Percentiles rank a stretch among this genome's conserved stretches.
phyloP scores from a whole-genome alignment of 2,888 invertebrate genomes.

The Hemaris fuciformis region DNA sequence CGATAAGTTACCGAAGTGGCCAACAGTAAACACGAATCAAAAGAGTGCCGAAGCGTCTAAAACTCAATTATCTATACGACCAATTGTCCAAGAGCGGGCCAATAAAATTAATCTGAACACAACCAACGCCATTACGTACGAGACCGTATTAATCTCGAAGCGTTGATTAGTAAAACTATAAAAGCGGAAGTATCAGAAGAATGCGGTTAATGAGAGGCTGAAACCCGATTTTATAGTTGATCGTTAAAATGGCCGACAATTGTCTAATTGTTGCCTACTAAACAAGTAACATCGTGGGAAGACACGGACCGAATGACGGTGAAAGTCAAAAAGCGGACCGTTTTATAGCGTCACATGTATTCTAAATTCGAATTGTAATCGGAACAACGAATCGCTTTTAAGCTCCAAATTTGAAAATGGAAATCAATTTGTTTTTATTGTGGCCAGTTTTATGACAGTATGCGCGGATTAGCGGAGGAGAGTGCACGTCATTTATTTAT shows the following conservation, averaged over 20 bases:
- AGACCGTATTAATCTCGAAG: conserved; percentile 73
- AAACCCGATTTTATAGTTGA: conserved; percentile 77
- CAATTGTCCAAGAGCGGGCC: conserved; percentile 71
- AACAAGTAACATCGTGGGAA: conserved; percentile 75
- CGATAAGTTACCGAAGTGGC: conserved; percentile 55
- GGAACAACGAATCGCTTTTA: conserved; percentile 73
- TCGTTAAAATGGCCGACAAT: conserved; percentile 79
- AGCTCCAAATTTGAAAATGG: conserved; percentile 51
- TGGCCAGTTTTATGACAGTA: conserved; percentile 27
- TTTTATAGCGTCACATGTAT: conserved; percentile 66
- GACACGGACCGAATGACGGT: conserved; percentile 64
- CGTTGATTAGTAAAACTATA: conserved; percentile 82
- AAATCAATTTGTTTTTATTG: conserved; percentile 61
- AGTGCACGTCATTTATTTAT: neutral
- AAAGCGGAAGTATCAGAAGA: conserved; percentile 81
- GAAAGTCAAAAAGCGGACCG: conserved; percentile 66
- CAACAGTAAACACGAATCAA: conserved; percentile 61
- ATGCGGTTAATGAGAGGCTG: conserved; percentile 79
- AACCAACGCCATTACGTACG: conserved; percentile 73
- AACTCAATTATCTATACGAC: conserved; percentile 79
- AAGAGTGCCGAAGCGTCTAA: conserved; percentile 60
- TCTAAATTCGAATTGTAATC: conserved; percentile 66
- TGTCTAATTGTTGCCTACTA: conserved; percentile 79
- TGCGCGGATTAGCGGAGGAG: conserved; percentile 28
- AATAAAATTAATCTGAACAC: conserved; percentile 77